These are phyloP conservation scores for Drosophila repleta DNA, from an alignment of 1,140 invertebrate species.

Conservation along the genomic window DNA sequence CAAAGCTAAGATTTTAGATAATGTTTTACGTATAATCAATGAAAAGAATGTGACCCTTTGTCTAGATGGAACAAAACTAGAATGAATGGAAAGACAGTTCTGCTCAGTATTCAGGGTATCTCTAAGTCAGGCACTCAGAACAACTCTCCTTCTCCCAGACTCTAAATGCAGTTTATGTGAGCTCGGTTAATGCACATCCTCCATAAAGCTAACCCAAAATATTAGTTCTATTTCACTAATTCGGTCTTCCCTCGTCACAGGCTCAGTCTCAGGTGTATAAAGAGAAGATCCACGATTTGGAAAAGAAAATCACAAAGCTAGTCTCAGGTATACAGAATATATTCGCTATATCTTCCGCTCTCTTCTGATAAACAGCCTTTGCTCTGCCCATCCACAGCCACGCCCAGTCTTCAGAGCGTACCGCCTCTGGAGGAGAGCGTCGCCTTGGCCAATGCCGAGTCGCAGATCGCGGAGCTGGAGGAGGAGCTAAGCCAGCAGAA, in stretches of 20 bases:
- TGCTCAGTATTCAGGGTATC: no score
- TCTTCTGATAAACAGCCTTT: background rate
- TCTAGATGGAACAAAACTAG: no score
- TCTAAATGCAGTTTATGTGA: no score
- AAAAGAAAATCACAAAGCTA: conserved; percentile 80
- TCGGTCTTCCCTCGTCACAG: conserved; percentile 37
- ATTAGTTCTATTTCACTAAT: background rate
- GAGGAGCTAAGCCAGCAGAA: conserved; percentile 69
- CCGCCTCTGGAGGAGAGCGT: conserved; percentile 52
- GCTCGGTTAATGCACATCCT: conserved; percentile 40
- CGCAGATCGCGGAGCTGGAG: conserved; percentile 82
- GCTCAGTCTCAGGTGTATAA: conserved; percentile 80
- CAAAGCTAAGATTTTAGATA: no score
- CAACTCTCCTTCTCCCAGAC: no score
- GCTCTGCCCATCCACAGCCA: conserved; percentile 23
- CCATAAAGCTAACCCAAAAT: background rate
- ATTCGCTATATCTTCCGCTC: background rate
- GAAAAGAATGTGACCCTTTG: no score
- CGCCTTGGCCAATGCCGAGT: conserved; percentile 73
- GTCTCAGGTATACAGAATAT: conserved; percentile 57
- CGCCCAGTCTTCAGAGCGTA: conserved; percentile 56
- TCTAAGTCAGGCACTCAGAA: no score
- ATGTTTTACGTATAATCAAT: no score
- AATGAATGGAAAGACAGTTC: no score
- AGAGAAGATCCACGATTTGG: conserved; percentile 84